phyloP scores from a whole-genome alignment of 2,888 invertebrate species.

The Aradus depressus region DNA sequence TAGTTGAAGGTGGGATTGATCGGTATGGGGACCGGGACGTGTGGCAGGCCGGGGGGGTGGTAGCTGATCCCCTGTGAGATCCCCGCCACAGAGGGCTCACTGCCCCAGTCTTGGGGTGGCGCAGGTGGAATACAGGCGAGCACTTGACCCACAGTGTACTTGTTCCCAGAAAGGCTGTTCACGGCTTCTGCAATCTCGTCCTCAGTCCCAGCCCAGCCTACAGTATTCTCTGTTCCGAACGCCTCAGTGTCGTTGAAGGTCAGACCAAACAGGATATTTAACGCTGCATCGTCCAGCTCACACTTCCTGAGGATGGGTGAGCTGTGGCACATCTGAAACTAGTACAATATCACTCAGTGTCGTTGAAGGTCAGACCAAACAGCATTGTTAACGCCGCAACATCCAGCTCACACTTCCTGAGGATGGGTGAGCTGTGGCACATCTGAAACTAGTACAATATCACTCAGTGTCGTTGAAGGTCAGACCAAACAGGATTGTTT shows the following conservation, averaged over 20 bases:
- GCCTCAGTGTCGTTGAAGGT: not conserved
- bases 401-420: not conserved
- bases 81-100: too few species aligned
- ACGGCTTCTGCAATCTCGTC: not conserved
- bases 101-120: not conserved
- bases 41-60: not conserved
- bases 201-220: not conserved
- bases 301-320: not conserved
- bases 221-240: not conserved
- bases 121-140: not conserved
- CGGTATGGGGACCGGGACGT: slow-evolving; percentile 1
- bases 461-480: not conserved
- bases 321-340: too few species aligned
- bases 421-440: too few species aligned
- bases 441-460: too few species aligned
- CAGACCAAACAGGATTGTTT: not conserved
- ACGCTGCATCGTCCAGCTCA: not conserved
- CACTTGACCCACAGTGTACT: not conserved
- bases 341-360: too few species aligned
- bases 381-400: slow-evolving; percentile 1
- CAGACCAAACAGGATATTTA: slow-evolving; percentile 1
- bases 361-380: not conserved
- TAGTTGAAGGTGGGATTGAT: not conserved
- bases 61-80: too few species aligned
- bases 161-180: not conserved